phyloP scores from a whole-genome alignment of 1,140 invertebrate genomes.

The Euwallacea similis region DNA sequence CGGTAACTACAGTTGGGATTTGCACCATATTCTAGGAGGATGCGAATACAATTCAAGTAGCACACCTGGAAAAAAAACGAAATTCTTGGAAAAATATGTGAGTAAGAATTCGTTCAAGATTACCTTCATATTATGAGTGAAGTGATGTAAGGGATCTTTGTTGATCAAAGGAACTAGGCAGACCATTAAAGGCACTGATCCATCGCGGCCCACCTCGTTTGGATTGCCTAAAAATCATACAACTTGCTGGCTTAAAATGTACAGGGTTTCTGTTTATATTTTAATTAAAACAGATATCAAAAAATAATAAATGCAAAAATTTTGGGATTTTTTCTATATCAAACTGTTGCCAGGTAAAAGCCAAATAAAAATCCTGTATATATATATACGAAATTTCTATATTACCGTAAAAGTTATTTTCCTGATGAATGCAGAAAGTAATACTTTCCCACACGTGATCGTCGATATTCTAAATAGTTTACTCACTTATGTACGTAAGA shows the following conservation, averaged over 20 bases:
- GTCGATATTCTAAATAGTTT: no score
- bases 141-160: constrained; percentile 73
- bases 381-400: no score
- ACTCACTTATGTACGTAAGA: no score
- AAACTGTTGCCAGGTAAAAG: no score
- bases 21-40: constrained; percentile 69
- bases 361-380: no score
- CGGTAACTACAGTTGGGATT: constrained; percentile 74
- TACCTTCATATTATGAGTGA: constrained; percentile 75
- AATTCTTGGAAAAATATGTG: not conserved
- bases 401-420: no score
- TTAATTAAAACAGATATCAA: no score
- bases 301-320: no score
- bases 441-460: no score
- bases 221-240: constrained; percentile 56
- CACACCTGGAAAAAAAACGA: constrained; percentile 60
- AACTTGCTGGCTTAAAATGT: not conserved
- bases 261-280: not conserved
- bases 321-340: no score
- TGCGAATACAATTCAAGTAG: constrained; percentile 72
- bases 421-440: no score
- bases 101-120: constrained; percentile 16
- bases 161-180: constrained; percentile 74
- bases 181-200: constrained; percentile 73
- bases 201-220: constrained; percentile 71